Conservation (phyloP, 2,888 invertebrate species). For the Exocentrus adspersus region DNA sequence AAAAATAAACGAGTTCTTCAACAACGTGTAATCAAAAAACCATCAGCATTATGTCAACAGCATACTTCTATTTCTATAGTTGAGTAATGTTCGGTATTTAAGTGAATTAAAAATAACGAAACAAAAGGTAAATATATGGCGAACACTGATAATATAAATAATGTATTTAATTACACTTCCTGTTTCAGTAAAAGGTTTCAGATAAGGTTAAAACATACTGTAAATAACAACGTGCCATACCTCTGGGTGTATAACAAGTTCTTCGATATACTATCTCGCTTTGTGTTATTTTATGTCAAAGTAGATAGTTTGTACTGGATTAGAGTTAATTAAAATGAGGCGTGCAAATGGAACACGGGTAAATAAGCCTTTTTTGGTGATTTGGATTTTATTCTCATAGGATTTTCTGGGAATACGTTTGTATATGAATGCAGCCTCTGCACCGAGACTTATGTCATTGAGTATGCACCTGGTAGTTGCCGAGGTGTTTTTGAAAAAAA, state of each 20-base stretch:
- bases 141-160: slow-evolving; percentile 9
- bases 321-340: slow-evolving; percentile 28
- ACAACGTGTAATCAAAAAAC: slow-evolving; percentile 45
- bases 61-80: slow-evolving; percentile 24
- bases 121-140: not conserved
- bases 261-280: slow-evolving; percentile 18
- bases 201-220: slow-evolving; percentile 19
- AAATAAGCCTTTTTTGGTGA: not conserved
- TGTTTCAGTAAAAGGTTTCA: slow-evolving; percentile 10
- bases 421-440: no score
- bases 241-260: slow-evolving; percentile 21
- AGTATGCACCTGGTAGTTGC: no score
- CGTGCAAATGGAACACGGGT: slow-evolving; percentile 16
- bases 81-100: slow-evolving; percentile 1
- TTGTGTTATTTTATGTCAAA: slow-evolving; percentile 20
- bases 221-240: slow-evolving; percentile 19
- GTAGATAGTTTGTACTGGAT: slow-evolving; percentile 25
- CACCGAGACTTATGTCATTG: no score
- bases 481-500: no score
- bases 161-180: slow-evolving; percentile 19
- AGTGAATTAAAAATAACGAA: slow-evolving; percentile 3
- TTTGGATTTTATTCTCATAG: not conserved
- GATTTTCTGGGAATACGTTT: not conserved
- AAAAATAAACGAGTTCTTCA: slow-evolving; percentile 45
- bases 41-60: slow-evolving; percentile 43